Conservation (phyloP, 2,797 vertebrate species). For the Leucoraja ocellata region DNA sequence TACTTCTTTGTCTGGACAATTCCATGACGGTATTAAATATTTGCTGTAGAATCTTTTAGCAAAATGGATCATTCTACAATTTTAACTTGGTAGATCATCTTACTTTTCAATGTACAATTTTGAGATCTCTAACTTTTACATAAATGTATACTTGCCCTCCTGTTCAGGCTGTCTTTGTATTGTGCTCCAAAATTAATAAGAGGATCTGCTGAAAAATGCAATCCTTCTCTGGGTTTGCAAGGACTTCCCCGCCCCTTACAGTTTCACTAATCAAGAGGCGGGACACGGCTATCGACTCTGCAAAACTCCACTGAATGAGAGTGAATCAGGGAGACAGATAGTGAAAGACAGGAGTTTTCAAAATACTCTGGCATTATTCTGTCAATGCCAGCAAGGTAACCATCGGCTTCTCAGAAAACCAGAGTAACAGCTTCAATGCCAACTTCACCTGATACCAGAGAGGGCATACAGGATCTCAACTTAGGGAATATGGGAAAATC, state of each 20-base stretch:
- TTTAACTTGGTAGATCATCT: background rate
- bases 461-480: background rate
- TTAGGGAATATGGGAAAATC: background rate
- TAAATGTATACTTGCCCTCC: background rate
- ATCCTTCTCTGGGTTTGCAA: background rate
- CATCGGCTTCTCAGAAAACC: background rate
- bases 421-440: background rate
- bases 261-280: conserved; percentile 28
- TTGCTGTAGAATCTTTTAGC: background rate
- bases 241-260: conserved; percentile 3
- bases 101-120: background rate
- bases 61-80: background rate
- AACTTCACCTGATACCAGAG: background rate
- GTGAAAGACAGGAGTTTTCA: background rate
- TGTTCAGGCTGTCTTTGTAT: background rate
- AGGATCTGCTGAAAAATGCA: background rate
- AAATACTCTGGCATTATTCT: background rate
- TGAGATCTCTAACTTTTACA: background rate
- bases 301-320: conserved; percentile 1
- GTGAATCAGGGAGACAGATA: conserved; percentile 3
- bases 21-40: background rate
- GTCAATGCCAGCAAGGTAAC: background rate
- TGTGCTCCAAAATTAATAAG: background rate
- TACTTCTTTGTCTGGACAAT: too few relatives aligned
- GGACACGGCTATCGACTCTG: background rate